Evolutionary conservation across 2,888 invertebrate species (phyloP).

Genomic region (Bhutanitis thaidina): DNA sequence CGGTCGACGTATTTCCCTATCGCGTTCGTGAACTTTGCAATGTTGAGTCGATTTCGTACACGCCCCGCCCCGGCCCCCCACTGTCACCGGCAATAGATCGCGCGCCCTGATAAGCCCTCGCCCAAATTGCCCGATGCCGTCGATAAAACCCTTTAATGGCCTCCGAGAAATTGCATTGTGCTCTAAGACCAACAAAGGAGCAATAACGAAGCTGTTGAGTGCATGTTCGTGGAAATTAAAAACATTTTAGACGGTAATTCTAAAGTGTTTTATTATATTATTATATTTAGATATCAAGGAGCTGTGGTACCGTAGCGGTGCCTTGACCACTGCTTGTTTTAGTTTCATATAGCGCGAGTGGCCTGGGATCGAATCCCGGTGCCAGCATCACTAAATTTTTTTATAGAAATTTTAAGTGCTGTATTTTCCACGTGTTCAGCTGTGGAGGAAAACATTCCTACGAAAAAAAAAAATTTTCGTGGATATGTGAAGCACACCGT

Average conservation of each 20-base stretch:
- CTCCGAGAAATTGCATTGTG: constrained; percentile 12
- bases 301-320: background rate
- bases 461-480: too few relatives aligned
- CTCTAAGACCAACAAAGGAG: constrained; percentile 14
- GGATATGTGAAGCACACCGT: too few relatives aligned
- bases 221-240: background rate
- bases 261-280: too few relatives aligned
- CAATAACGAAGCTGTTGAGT: background rate
- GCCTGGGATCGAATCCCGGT: too few relatives aligned
- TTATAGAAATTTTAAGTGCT: too few relatives aligned
- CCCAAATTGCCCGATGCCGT: constrained; percentile 34
- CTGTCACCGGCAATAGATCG: constrained; percentile 33
- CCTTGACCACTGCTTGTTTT: too few relatives aligned
- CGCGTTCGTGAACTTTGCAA: background rate
- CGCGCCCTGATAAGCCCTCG: constrained; percentile 26
- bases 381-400: too few relatives aligned
- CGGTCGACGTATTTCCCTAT: constrained; percentile 5
- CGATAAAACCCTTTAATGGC: constrained; percentile 30
- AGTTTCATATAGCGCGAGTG: too few relatives aligned
- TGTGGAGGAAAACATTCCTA: too few relatives aligned
- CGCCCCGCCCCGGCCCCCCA: background rate
- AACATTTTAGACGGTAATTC: background rate
- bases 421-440: too few relatives aligned
- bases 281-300: too few relatives aligned
- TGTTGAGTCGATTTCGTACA: background rate